Percentiles rank a stretch among this genome's conserved stretches.
phyloP scores from a whole-genome alignment of 2,113 vertebrate species.

The Halichoeres trimaculatus region DNA sequence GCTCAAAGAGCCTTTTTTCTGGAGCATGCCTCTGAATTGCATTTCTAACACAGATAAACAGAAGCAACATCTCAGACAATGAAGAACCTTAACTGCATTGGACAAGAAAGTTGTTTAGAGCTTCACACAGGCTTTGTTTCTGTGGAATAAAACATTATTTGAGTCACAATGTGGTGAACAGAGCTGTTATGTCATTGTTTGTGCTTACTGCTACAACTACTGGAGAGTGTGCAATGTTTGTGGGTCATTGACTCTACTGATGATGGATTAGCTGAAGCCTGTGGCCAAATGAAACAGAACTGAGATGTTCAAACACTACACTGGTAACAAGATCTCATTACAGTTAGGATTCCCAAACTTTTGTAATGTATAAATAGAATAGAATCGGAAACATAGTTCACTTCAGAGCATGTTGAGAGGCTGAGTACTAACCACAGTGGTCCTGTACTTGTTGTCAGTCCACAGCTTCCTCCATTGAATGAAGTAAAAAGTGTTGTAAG shows the following conservation, averaged over 20 bases:
- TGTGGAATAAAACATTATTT: constrained; percentile 18
- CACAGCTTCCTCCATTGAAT: no score
- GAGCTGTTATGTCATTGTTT: constrained; percentile 39
- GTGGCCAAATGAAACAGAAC: not conserved
- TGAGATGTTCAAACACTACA: not conserved
- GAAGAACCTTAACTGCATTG: constrained; percentile 35
- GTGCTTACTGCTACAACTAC: constrained; percentile 46
- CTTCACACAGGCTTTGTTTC: constrained; percentile 26
- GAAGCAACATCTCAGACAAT: constrained; percentile 4
- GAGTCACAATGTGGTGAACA: constrained; percentile 37
- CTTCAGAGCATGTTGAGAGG: not conserved
- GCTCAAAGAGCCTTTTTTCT: constrained; percentile 14
- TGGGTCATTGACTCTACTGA: constrained; percentile 1
- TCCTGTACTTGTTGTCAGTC: no score
- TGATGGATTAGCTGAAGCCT: constrained; percentile 9
- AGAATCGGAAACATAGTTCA: not conserved
- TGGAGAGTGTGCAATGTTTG: not conserved
- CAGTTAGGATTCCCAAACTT: not conserved
- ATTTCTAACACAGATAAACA: constrained; percentile 12
- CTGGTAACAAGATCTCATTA: not conserved
- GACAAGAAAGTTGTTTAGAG: constrained; percentile 33
- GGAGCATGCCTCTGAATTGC: constrained; percentile 6
- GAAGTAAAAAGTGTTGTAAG: no score
- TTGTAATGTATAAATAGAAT: not conserved
- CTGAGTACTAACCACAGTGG: no score